Base-by-base conservation (phyloP, 2,888 invertebrate genomes). In the Amphipyra berbera region DNA sequence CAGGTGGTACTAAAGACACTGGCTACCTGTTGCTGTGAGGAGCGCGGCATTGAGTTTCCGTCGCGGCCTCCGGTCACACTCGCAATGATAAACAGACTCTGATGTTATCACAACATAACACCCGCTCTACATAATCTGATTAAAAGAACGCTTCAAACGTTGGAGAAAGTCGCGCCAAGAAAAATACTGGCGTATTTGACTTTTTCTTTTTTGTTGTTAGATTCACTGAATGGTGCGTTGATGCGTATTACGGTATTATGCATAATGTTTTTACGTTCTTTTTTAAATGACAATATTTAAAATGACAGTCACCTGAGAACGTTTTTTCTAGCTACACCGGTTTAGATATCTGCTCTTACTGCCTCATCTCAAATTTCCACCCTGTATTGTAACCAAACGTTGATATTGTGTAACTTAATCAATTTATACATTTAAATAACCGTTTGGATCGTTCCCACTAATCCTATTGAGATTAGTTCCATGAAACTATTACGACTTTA, bases 51-150 rank as follows among this genome's bases (percentile, higher is more conserved):
- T 45, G 47, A 56, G 64, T 64, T 79, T 77, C 80, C 78, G 77
- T 63, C 69, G 48, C 46, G 42, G 46, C 69, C 68, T 59, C 66
- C 68, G 62, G 64, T 62, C 73, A 75, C 69, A 72, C 61, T 70
- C 70, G 40, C 56, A 54, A 58, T 75, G 64, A 74, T 78, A 82
- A 82, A 76, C 79, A 77, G 68, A 60, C 68, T 73, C 65, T 66
- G 82, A 82, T 81, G 73, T 60, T 84, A 82, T 85, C 75, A 76
- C 63, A 73, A 75, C 62, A 66, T 49, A 61, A 72, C 68, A 61
- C 62, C 54, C 72, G 73, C 72, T 78, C 73, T 74, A 69, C 73
- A 77, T 81, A 79, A 84, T 79, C 81, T 68, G 77, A 81, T 82
- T 78, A 79, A 41, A 60, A 68, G 59, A 65, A 42, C 61, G 56